Conservation (phyloP, 2,888 invertebrate species). For the Cerceris ruficornis region DNA sequence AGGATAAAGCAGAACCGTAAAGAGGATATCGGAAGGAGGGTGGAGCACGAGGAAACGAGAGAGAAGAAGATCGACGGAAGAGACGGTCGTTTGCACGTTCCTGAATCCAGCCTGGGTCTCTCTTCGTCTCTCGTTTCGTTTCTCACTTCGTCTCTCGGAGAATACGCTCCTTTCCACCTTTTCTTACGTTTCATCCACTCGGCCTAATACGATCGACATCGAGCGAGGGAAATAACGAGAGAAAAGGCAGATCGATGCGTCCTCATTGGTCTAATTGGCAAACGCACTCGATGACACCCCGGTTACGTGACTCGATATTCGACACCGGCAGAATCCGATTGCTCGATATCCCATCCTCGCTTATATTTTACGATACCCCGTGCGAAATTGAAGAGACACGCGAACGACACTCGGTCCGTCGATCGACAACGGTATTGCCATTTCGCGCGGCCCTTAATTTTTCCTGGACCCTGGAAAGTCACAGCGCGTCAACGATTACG, state of each 20-base stretch:
- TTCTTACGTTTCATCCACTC: conserved; percentile 31
- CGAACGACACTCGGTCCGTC: conserved; percentile 14
- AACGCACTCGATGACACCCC: conserved; percentile 38
- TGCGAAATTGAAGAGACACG: conserved; percentile 35
- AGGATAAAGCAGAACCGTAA: conserved; percentile 30
- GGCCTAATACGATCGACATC: conserved; percentile 27
- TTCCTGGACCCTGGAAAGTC: too few relatives aligned
- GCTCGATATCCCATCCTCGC: conserved; percentile 9
- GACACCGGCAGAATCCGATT: conserved; percentile 36
- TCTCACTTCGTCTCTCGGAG: background rate
- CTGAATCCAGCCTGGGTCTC: conserved; percentile 11
- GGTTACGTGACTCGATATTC: conserved; percentile 54
- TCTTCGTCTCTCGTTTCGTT: background rate
- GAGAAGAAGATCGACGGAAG: conserved; percentile 20
- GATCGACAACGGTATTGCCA: conserved; percentile 5
- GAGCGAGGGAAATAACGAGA: conserved; percentile 12
- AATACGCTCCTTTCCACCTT: background rate
- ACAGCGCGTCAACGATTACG: too few relatives aligned
- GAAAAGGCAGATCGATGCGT: conserved; percentile 41
- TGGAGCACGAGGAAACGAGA: background rate
- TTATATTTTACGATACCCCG: conserved; percentile 32
- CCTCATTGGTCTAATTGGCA: conserved; percentile 61
- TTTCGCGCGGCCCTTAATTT: background rate
- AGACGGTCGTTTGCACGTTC: conserved; percentile 59
- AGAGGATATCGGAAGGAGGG: conserved; percentile 22